A percentile compares a stretch with the other conserved stretches of the same genome.
Conservation (phyloP, 2,888 invertebrate genomes). For the Diarsia rubi region DNA sequence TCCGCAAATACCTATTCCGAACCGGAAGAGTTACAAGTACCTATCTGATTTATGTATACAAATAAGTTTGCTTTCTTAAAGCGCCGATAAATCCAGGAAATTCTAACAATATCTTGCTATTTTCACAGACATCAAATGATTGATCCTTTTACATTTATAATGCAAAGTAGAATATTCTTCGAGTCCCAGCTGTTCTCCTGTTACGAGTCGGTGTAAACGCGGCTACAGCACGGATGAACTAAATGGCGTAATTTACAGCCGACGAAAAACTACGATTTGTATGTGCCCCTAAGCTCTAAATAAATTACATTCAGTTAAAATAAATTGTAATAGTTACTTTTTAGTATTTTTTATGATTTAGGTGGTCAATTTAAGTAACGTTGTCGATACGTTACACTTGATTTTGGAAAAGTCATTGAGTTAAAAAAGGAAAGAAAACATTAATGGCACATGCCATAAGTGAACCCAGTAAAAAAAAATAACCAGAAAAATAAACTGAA, state of each 20-base stretch:
- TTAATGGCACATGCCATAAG: no score
- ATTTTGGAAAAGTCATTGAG: not conserved
- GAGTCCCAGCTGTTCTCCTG: not conserved
- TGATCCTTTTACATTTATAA: slow-evolving; percentile 21
- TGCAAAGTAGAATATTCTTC: slow-evolving; percentile 22
- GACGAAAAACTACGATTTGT: slow-evolving; percentile 53
- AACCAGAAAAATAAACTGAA: not conserved
- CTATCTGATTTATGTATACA: not conserved
- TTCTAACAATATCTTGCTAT: slow-evolving; percentile 4
- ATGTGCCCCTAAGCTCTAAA: slow-evolving; percentile 53
- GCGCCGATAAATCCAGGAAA: not conserved
- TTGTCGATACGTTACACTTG: not conserved
- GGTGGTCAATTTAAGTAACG: no score
- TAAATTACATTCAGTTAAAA: slow-evolving; percentile 51
- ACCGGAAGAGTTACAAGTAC: not conserved
- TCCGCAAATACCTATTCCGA: not conserved
- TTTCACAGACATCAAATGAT: slow-evolving; percentile 14
- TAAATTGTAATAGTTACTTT: slow-evolving; percentile 33
- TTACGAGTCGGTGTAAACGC: slow-evolving; percentile 34
- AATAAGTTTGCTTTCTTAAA: slow-evolving; percentile 9
- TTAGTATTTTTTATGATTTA: slow-evolving; percentile 29
- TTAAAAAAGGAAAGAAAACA: no score
- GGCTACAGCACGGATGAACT: slow-evolving; percentile 21
- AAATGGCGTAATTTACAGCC: slow-evolving; percentile 47
- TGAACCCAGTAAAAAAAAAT: no score